Conservation (phyloP, 2,113 vertebrate genomes). For the Callorhinus ursinus region DNA sequence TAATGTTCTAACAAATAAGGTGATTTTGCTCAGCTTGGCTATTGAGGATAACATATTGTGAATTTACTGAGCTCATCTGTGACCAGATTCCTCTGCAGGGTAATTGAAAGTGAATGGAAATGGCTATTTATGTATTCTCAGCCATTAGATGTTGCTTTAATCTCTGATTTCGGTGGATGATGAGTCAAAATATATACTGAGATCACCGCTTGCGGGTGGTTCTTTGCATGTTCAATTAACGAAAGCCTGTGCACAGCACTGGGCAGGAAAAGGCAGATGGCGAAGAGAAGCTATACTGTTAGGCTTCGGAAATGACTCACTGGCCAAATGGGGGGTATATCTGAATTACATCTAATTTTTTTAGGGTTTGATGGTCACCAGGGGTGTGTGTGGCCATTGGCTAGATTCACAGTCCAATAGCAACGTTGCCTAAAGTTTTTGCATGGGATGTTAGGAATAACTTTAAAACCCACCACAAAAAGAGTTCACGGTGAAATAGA, state of each 20-base stretch:
- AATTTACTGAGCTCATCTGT: slow-evolving; percentile 42
- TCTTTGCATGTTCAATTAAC: slow-evolving; percentile 28
- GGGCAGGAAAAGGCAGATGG: background rate
- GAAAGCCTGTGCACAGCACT: background rate
- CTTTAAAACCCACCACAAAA: background rate
- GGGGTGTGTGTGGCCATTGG: background rate
- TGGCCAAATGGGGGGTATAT: background rate
- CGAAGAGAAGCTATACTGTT: background rate
- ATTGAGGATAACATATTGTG: slow-evolving; percentile 50
- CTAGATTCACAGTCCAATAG: background rate
- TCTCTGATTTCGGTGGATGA: slow-evolving; percentile 29
- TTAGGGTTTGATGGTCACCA: background rate
- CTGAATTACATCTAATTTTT: background rate
- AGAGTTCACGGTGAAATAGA: background rate
- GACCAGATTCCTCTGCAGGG: slow-evolving; percentile 43
- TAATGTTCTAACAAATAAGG: slow-evolving; percentile 62
- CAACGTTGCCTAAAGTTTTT: background rate
- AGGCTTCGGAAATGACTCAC: background rate
- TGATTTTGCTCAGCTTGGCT: slow-evolving; percentile 48
- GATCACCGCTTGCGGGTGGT: background rate
- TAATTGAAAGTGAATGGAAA: slow-evolving; percentile 44
- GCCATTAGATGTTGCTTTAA: slow-evolving; percentile 83
- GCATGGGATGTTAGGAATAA: background rate
- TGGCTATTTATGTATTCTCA: slow-evolving; percentile 64
- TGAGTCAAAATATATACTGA: slow-evolving; percentile 40